Evolutionary conservation across 2,888 invertebrate species (phyloP), one percentile per base, ranked within the genome.

Genomic region (Drosophila heteroneura): DNA sequence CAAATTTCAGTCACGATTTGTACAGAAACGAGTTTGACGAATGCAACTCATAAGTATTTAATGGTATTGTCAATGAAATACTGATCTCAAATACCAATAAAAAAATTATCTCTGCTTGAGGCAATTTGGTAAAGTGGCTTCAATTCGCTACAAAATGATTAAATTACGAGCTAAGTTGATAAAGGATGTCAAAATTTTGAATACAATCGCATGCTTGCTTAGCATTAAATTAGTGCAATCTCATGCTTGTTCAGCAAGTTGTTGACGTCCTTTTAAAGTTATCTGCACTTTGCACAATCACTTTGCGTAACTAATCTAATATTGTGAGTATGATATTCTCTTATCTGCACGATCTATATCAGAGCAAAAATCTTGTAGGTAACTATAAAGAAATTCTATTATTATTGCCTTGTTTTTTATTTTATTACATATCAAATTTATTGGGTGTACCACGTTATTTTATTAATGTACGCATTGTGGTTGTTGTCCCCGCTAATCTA

Each of bases 321-420:
- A 67, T 66, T 71, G 63, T 32, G 60, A 49, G 37, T 19, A 19
- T 56, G 12, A 47, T 52, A 35, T 41, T 35, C 39, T 12, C 54
- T 76, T 81, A 72, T 81, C 78, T 71, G 30, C 26, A 37, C 12
- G 5, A 16, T 7, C 30, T 32, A 61, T 56, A 66, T 79, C 59
- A 54, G 39, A 26, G 7, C 57, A 35, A 35, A 14, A 5, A 35
- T 35, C 35, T 14, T 14, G 19, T 28, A 28, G 32, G 32, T 22
- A 1, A 0, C 56, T 14, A 19, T 39, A 5, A 26, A 52, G 26
- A 14, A 39, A 39, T 41, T 37, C 4, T 64, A 56, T 30, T 65
- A 57, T 59, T 37, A 59, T 26, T 12, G 28, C 16, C 10, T 16
- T 16, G 33, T 10, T 26, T 54, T 16, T 2, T 26, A 10, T 3